Conservation (phyloP, 2,113 vertebrate genomes). For the Brachypteracias leptosomus region DNA sequence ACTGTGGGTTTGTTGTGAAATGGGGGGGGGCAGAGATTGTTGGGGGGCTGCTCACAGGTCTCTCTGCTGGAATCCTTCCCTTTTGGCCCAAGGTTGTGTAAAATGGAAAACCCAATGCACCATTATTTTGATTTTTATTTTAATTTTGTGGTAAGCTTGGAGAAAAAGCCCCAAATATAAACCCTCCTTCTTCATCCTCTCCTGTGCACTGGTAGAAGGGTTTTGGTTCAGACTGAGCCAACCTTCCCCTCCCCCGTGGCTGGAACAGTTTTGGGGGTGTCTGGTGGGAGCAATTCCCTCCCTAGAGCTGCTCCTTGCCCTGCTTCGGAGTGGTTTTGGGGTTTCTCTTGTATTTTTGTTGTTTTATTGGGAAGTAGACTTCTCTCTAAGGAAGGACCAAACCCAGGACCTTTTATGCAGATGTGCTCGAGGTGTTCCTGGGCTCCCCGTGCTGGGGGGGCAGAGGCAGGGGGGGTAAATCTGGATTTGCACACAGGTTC, state of each 20-base stretch:
- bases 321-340: rapidly evolving
- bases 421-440: background rate
- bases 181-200: no score
- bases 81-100: background rate
- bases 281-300: background rate
- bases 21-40: rapidly evolving
- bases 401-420: background rate
- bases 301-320: background rate
- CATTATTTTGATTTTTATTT: no score
- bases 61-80: background rate
- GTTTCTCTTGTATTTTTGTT: background rate
- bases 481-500: background rate
- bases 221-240: background rate
- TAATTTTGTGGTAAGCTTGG: background rate
- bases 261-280: rapidly evolving
- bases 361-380: background rate
- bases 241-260: rapidly evolving
- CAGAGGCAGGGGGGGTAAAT: background rate
- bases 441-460: background rate
- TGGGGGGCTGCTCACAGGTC: background rate
- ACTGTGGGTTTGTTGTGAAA: rapidly evolving
- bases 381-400: background rate
- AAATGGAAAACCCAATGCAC: background rate
- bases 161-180: background rate
- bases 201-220: no score